Conservation (phyloP, 2,113 vertebrate genomes). For the Hypomesus transpacificus region DNA sequence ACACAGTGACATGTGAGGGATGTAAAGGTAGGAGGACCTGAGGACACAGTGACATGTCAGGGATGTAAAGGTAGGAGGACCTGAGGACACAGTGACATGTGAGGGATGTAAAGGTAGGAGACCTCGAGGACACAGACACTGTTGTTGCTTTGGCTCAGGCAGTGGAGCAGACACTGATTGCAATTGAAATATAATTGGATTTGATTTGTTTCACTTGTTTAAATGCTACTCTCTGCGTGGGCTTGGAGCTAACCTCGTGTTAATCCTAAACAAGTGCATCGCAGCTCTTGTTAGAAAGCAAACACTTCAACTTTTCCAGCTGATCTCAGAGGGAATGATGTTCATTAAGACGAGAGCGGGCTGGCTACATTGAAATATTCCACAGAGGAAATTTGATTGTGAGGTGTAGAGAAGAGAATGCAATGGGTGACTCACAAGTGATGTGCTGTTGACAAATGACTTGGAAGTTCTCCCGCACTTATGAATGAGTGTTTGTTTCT, state of each 20-base stretch:
- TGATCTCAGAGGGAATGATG: neutral
- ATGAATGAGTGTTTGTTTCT: too few relatives aligned
- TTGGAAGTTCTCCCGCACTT: too few relatives aligned
- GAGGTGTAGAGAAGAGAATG: neutral
- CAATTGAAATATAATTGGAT: too few relatives aligned
- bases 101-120: conserved; percentile 96
- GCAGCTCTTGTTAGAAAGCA: neutral
- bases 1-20: too few relatives aligned
- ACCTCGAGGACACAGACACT: neutral
- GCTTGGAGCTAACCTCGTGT: too few relatives aligned
- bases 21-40: too few relatives aligned
- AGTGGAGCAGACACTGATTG: too few relatives aligned
- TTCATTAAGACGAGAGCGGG: neutral
- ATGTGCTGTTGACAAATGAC: neutral
- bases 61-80: too few relatives aligned
- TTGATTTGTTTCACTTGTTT: too few relatives aligned
- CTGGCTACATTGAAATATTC: neutral
- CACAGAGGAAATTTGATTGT: conserved; percentile 4
- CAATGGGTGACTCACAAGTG: neutral
- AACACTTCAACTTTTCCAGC: neutral
- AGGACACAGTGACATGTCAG: too few relatives aligned
- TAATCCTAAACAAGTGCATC: neutral
- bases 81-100: conserved; percentile 74
- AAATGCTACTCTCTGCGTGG: too few relatives aligned
- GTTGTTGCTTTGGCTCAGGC: neutral